A percentile compares a stretch with the other conserved stretches of the same genome.
These are phyloP conservation scores for Luscinia megarhynchos DNA, from an alignment of 2,797 vertebrate genomes.

Conservation along the genomic window DNA sequence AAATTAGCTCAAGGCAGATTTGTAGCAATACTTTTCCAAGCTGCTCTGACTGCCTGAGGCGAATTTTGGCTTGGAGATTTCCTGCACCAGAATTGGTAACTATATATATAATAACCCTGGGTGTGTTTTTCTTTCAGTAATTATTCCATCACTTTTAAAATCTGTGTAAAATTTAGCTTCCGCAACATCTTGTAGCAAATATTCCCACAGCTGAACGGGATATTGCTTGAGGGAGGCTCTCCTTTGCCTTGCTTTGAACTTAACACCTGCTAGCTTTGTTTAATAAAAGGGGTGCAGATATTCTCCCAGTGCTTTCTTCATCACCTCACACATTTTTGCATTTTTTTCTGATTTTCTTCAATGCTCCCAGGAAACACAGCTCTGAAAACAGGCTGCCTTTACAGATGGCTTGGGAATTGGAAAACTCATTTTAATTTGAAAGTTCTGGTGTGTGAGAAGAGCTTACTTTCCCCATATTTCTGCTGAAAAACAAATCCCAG, in stretches of 20 bases:
- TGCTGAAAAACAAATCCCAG: not conserved
- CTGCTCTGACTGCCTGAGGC: not conserved
- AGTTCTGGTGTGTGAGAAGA: not conserved
- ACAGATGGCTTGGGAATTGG: not conserved
- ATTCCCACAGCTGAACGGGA: not conserved
- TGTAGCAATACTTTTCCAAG: not conserved
- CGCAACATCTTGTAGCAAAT: not conserved
- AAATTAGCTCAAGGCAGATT: not conserved
- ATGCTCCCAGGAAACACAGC: not conserved
- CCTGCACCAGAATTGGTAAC: not conserved
- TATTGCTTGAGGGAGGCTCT: not conserved
- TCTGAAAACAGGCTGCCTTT: not conserved
- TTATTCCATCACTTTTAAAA: not conserved
- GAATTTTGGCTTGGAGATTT: not conserved
- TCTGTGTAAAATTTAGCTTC: not conserved
- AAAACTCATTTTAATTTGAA: not conserved
- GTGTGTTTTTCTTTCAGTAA: not conserved
- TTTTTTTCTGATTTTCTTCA: not conserved
- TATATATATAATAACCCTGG: not conserved
- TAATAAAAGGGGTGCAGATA: not conserved
- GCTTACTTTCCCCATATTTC: not conserved
- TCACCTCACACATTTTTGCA: not conserved
- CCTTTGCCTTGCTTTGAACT: slow-evolving; percentile 8
- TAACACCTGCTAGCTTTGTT: not conserved
- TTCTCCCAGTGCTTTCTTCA: not conserved